A percentile compares a stretch with the other conserved stretches of the same genome.
phyloP scores from a whole-genome alignment of 2,113 vertebrate species.

The Cyprinodon variegatus region DNA sequence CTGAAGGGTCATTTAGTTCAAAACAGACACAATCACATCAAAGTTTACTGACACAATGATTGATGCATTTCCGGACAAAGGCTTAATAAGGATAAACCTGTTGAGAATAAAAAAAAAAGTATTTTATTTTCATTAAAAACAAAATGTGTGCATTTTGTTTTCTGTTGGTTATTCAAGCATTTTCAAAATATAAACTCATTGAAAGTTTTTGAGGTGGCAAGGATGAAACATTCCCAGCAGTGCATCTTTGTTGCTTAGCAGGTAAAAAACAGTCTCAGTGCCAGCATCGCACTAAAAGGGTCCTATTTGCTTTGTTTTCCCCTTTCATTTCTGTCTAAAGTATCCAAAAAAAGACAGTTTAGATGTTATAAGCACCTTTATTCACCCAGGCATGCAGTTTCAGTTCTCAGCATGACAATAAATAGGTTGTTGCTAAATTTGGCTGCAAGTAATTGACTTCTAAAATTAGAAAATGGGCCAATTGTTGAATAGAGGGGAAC shows the following conservation, averaged over 20 bases:
- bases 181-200: neutral
- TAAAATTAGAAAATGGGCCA: no score
- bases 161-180: neutral
- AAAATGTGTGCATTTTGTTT: neutral
- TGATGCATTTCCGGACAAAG: no score
- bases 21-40: neutral
- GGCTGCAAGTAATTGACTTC: no score
- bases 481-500: no score
- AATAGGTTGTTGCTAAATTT: no score
- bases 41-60: no score
- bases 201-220: neutral
- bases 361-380: no score
- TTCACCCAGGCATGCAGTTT: no score
- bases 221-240: constrained; percentile 30
- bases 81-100: no score
- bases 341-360: no score
- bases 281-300: constrained; percentile 34
- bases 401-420: no score
- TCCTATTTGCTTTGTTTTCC: constrained; percentile 13
- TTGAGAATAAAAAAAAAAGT: neutral
- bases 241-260: constrained; percentile 14
- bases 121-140: neutral
- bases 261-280: neutral
- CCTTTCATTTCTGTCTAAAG: no score
- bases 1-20: constrained; percentile 14